phyloP scores from a whole-genome alignment of 2,113 vertebrate genomes.

The Gnathonemus longibarbis region DNA sequence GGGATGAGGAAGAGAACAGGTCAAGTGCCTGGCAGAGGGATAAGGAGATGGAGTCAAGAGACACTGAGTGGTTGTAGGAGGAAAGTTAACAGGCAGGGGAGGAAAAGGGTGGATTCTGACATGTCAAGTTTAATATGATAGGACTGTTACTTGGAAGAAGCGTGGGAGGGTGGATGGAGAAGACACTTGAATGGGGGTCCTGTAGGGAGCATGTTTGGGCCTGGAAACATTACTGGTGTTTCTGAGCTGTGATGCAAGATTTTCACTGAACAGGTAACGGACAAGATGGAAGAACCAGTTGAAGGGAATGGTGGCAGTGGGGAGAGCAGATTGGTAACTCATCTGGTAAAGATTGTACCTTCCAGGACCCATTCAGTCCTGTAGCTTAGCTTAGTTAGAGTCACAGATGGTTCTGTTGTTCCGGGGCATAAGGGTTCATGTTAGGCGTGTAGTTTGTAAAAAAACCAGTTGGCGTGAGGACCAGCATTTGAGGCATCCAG shows the following conservation, averaged over 20 bases:
- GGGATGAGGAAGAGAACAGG: neutral
- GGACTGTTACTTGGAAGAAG: neutral
- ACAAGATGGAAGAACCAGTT: neutral
- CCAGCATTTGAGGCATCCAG: neutral
- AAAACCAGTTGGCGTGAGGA: neutral
- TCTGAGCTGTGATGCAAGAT: neutral
- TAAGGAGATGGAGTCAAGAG: slow-evolving; percentile 12
- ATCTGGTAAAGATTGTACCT: neutral
- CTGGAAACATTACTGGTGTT: neutral
- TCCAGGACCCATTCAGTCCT: neutral
- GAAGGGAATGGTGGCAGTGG: neutral
- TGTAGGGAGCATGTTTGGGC: neutral
- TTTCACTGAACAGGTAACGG: neutral
- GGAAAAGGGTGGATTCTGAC: neutral
- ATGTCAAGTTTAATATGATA: slow-evolving; percentile 1
- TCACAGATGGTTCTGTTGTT: neutral
- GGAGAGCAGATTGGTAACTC: neutral
- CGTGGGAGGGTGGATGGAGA: neutral
- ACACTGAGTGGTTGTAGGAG: neutral
- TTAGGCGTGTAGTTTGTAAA: neutral
- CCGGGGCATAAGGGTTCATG: neutral
- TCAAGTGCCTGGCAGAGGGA: slow-evolving; percentile 3
- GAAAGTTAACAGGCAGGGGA: neutral
- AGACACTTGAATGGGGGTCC: neutral
- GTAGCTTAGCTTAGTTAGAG: neutral